phyloP scores from a whole-genome alignment of 2,888 invertebrate species.

The Thera obeliscata region DNA sequence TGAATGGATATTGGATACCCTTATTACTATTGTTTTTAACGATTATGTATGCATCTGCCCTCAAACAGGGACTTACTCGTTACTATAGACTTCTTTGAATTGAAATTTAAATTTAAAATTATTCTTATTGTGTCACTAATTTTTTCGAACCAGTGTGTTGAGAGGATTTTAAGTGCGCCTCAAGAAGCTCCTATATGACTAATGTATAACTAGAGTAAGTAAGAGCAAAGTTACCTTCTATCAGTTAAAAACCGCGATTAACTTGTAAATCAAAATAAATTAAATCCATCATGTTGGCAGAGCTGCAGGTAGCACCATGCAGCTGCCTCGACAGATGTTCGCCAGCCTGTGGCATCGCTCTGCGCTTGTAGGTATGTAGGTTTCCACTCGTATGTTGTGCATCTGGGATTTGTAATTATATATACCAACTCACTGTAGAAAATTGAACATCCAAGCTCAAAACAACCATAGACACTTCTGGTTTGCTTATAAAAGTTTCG shows the following conservation, averaged over 20 bases:
- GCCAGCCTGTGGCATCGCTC: conserved; percentile 21
- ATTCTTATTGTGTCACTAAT: too few species aligned
- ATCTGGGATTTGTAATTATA: conserved; percentile 30
- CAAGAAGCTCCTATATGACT: too few species aligned
- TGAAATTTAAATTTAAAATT: too few species aligned
- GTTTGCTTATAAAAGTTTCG: too few species aligned
- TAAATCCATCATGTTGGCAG: conserved; percentile 26
- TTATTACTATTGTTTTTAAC: not conserved
- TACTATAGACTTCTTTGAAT: too few species aligned
- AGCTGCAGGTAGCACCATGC: conserved; percentile 44
- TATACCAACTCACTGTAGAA: conserved; percentile 12
- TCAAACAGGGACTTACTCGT: too few species aligned
- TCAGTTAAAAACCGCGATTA: conserved; percentile 20
- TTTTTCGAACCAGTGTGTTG: too few species aligned
- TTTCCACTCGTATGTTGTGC: conserved; percentile 23
- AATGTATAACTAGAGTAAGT: not conserved
- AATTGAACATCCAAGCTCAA: conserved; percentile 13
- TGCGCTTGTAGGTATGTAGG: conserved; percentile 19
- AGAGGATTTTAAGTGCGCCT: too few species aligned
- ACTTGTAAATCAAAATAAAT: conserved; percentile 35
- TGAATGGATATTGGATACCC: too few species aligned
- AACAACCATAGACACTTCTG: too few species aligned
- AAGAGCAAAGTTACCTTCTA: not conserved
- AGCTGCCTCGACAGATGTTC: conserved; percentile 57
- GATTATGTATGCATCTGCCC: too few species aligned